phyloP scores from a whole-genome alignment of 2,888 invertebrate genomes.

The Cactoblastis cactorum region DNA sequence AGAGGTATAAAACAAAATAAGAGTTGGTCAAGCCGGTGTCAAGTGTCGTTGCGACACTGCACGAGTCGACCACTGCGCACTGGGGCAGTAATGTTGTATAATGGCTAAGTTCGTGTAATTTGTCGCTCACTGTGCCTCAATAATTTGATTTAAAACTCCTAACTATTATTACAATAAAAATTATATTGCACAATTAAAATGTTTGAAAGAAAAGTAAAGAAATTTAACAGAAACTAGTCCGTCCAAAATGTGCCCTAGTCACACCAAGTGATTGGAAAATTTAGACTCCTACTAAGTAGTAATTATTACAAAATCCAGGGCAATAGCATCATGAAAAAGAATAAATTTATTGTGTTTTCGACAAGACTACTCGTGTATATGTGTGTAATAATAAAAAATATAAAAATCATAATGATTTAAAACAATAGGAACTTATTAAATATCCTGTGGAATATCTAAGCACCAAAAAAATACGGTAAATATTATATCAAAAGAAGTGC shows the following conservation, averaged over 20 bases:
- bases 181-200: not conserved
- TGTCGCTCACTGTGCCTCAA: conserved; percentile 1
- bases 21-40: conserved; percentile 10
- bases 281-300: no score
- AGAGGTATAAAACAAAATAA: conserved; percentile 3
- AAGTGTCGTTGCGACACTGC: conserved; percentile 9
- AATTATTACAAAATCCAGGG: no score
- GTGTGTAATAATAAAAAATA: no score
- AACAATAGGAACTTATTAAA: no score
- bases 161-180: not conserved
- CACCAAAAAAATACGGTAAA: conserved; percentile 5
- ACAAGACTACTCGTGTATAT: no score
- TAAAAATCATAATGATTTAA: no score
- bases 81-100: conserved; percentile 1
- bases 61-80: not conserved
- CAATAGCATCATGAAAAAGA: no score
- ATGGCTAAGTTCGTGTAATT: not conserved
- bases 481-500: conserved; percentile 30
- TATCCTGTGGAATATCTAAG: not conserved
- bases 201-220: no score
- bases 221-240: no score
- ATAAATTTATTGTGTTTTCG: no score
- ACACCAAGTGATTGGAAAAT: no score
- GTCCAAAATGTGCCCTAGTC: no score
- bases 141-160: not conserved